These are phyloP conservation scores for Xenus cinereus DNA, from an alignment of 2,113 vertebrate species.

Conservation along the genomic window DNA sequence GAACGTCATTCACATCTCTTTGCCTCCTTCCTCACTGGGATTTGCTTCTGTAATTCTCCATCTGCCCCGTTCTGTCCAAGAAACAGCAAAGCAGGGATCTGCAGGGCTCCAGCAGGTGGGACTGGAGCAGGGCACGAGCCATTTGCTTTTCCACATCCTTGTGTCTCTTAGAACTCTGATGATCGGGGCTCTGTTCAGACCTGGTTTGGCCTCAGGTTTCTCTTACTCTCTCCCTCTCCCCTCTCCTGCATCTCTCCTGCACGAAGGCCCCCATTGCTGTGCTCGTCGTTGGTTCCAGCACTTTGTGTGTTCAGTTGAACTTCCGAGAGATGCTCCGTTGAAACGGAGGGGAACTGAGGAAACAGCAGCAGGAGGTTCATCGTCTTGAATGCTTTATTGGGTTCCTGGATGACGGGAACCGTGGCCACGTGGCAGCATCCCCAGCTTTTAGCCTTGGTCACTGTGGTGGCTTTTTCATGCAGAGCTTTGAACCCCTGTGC, in stretches of 20 bases:
- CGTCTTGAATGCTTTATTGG: background rate
- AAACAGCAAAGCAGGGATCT: background rate
- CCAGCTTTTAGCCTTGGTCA: background rate
- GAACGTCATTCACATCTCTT: background rate
- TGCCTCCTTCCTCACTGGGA: background rate
- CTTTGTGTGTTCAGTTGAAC: background rate
- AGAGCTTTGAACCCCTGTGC: background rate
- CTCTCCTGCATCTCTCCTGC: background rate
- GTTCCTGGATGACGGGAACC: background rate
- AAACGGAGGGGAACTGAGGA: background rate
- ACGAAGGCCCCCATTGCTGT: background rate
- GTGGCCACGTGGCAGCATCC: background rate
- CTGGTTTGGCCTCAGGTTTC: background rate
- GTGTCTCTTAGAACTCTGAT: background rate
- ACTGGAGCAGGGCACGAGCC: background rate
- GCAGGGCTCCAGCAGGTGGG: background rate
- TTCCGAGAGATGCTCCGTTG: background rate
- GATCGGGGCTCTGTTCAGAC: background rate
- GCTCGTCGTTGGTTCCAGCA: rapidly evolving
- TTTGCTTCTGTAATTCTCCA: background rate
- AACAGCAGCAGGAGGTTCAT: background rate
- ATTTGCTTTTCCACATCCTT: background rate
- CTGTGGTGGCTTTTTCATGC: background rate
- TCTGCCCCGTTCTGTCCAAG: background rate
- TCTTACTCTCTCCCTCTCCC: background rate